Evolutionary conservation across 2,113 vertebrate species (phyloP).

Genomic region (Plectropomus leopardus): DNA sequence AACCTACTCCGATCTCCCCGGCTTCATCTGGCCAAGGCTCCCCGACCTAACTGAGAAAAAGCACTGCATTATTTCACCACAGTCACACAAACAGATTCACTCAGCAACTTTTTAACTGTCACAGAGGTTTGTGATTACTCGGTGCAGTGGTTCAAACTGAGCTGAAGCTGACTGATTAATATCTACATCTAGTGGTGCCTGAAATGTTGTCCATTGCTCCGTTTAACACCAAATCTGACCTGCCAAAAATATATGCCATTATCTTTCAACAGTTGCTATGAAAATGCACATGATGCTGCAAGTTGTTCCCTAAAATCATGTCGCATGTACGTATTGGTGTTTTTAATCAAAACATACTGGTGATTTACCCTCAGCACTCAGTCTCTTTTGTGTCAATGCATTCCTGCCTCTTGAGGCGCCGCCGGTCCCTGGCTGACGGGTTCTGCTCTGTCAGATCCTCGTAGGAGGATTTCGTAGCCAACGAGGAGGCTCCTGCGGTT

Average conservation of each 20-base stretch:
- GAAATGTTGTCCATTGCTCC: neutral
- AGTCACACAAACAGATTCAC: constrained; percentile 4
- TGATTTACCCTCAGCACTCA: constrained; percentile 86
- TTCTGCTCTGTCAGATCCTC: constrained; percentile 93
- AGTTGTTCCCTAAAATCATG: constrained; percentile 44
- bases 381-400: constrained; percentile 96
- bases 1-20: neutral
- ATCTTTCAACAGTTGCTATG: neutral
- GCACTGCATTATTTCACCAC: constrained; percentile 12
- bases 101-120: constrained; percentile 5
- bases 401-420: constrained; percentile 92
- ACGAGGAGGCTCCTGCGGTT: constrained; percentile 85
- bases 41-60: neutral
- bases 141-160: neutral
- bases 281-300: neutral
- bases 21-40: neutral
- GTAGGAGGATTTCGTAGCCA: constrained; percentile 91
- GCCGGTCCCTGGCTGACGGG: constrained; percentile 84
- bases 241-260: neutral
- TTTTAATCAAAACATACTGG: neutral
- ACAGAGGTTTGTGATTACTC: neutral
- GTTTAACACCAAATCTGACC: constrained; percentile 1
- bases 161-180: constrained; percentile 9
- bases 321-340: neutral
- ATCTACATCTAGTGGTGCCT: constrained; percentile 4